These are phyloP conservation scores for Mastacembelus armatus DNA, from an alignment of 2,797 vertebrate species.

Conservation along the genomic window DNA sequence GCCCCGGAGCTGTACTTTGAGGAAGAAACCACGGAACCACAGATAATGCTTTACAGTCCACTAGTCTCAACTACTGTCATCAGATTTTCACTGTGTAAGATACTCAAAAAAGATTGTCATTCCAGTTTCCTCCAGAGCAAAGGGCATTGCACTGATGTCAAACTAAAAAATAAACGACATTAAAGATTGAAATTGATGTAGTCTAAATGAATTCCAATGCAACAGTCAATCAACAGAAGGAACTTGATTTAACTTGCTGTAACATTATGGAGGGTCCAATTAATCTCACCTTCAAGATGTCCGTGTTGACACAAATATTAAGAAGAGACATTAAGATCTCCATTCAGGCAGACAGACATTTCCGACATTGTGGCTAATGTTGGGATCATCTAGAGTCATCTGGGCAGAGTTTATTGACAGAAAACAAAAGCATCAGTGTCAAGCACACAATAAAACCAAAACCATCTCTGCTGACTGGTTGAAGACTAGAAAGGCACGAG, in stretches of 20 bases:
- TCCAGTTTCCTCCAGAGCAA: constrained; percentile 59
- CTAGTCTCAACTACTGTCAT: constrained; percentile 80
- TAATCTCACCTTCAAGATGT: neutral
- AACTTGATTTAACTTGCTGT: neutral
- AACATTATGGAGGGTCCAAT: neutral
- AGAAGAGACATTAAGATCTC: constrained; percentile 20
- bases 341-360: constrained; percentile 28
- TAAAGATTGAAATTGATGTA: constrained; percentile 1
- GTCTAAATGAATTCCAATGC: neutral
- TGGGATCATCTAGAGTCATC: constrained; percentile 52
- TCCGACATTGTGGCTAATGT: constrained; percentile 32
- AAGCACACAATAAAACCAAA: constrained; percentile 68
- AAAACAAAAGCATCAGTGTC: constrained; percentile 66
- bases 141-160: constrained; percentile 51
- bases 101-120: constrained; percentile 70
- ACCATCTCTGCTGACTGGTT: constrained; percentile 66
- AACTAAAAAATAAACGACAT: constrained; percentile 42
- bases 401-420: constrained; percentile 59
- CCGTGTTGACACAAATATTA: neutral
- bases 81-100: constrained; percentile 80
- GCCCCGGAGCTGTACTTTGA: constrained; percentile 82
- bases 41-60: constrained; percentile 85
- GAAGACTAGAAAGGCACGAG: constrained; percentile 57
- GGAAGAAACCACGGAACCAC: constrained; percentile 81
- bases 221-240: neutral